phyloP scores from a whole-genome alignment of 2,888 invertebrate species.

The Drosophila quasianomalipes region DNA sequence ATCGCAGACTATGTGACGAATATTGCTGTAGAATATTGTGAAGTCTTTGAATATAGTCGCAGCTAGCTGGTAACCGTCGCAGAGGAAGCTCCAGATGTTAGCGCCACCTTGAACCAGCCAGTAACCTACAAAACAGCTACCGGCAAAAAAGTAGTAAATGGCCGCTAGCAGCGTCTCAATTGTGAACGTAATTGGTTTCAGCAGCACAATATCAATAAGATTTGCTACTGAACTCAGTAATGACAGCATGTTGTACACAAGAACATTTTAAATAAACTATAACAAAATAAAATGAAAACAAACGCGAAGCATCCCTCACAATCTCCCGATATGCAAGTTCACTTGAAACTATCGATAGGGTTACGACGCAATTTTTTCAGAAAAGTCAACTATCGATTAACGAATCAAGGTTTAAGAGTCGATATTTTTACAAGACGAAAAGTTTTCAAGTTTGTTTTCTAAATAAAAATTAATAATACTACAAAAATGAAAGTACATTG shows the following conservation, averaged over 20 bases:
- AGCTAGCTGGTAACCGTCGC: constrained; percentile 4
- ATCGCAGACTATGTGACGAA: constrained; percentile 7
- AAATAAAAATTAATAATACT: neutral
- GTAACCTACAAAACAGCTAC: constrained; percentile 55
- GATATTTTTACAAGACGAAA: neutral
- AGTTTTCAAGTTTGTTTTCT: neutral
- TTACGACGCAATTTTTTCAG: neutral
- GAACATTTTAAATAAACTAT: constrained; percentile 29
- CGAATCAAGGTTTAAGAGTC: too few relatives aligned
- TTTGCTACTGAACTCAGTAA: constrained; percentile 24
- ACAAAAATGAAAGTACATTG: neutral
- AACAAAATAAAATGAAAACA: constrained; percentile 19
- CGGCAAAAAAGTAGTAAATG: constrained; percentile 51
- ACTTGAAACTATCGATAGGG: neutral
- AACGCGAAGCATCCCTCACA: constrained; percentile 17
- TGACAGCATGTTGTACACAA: constrained; percentile 40
- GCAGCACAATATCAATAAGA: constrained; percentile 41
- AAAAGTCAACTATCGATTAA: neutral
- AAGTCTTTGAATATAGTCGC: constrained; percentile 2
- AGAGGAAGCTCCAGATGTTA: constrained; percentile 30
- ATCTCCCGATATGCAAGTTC: neutral
- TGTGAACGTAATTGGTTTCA: constrained; percentile 37
- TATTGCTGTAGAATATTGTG: constrained; percentile 5
- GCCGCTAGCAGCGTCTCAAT: constrained; percentile 37
- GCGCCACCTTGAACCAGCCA: constrained; percentile 41